A percentile compares a stretch with the other conserved stretches of the same genome.
Conservation (phyloP, 2,113 vertebrate species). For the Lophochroa leadbeateri region DNA sequence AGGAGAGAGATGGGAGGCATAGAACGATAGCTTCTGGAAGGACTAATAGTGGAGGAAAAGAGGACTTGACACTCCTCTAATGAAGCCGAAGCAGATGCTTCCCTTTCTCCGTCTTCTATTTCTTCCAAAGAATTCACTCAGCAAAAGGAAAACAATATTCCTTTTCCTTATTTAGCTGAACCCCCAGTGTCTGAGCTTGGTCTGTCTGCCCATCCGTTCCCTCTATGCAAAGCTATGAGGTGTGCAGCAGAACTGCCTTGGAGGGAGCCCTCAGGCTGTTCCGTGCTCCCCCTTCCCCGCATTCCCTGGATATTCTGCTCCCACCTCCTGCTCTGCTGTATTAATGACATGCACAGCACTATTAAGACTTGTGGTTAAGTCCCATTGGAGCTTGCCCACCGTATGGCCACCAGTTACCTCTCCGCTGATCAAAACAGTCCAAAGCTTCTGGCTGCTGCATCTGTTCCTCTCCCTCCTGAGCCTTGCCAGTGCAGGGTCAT, state of each 20-base stretch:
- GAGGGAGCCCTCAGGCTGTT: neutral
- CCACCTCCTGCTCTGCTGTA: neutral
- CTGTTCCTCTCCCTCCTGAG: neutral
- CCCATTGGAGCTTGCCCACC: neutral
- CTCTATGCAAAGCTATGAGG: fast-evolving
- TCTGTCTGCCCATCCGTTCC: neutral
- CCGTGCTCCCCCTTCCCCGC: neutral
- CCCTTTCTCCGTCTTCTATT: neutral
- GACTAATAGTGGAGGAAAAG: neutral
- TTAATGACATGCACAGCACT: neutral
- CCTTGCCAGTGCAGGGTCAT: neutral
- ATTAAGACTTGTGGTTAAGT: neutral
- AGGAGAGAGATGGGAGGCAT: neutral
- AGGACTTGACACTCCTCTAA: slow-evolving; percentile 22
- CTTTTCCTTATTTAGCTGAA: neutral
- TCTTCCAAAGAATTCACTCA: neutral
- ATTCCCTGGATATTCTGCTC: neutral
- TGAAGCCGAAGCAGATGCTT: slow-evolving; percentile 14
- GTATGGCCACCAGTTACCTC: neutral
- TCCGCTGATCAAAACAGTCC: neutral
- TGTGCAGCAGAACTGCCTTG: neutral
- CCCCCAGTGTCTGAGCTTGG: fast-evolving
- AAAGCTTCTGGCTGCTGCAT: slow-evolving; percentile 15
- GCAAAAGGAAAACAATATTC: neutral
- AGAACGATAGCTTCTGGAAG: neutral